Base-by-base conservation (phyloP, 2,113 vertebrate genomes). In the Paradoxurus hermaphroditus region DNA sequence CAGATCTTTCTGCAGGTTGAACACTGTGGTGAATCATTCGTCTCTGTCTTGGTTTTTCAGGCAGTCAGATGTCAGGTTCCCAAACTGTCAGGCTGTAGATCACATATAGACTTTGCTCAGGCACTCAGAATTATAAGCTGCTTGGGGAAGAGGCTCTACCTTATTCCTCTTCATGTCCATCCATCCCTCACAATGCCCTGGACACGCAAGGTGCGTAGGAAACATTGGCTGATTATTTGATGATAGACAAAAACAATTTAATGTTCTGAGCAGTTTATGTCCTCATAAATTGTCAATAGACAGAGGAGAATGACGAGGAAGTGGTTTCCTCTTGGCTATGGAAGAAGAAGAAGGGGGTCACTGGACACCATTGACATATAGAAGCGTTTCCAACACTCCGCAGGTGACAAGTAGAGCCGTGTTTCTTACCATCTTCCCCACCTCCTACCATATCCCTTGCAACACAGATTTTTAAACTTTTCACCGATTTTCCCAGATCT, bases 401-500 rank as follows among this genome's bases (percentile, higher is more conserved):
- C 9, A 81, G 31, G 5, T 3, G 62, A 13, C 29, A 9, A 53
- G 34, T 34, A 63, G 84, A 94, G 39, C 36, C 53, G 7, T 34
- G 1, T 39, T 31, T 41, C 68, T 94, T 18, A 53, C 7, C 36
- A 36, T 44, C 72, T 73, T 27, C 59, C 59, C 31, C 13, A 29
- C 36, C 34, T 49, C 44, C 34, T 19, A 23, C 34, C 16, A 31
- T 53, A 2, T 21, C 15, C 29, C 68, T 86, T n/a, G 39, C 31
- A 81, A 73, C 11, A 14, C 36, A 68, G 44, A 70, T 27, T 93
- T 90, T 62, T 72, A 88, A 92, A 72, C 2, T 27, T 39, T 94
- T 36, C 36, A 39, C 16, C 14, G 12, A 7, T 65, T 67, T 81
- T 62, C 59, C 29, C 53, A 85, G n/a, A 23, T 25, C 41, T 13